Evolutionary conservation across 2,888 invertebrate species (phyloP).

Genomic region (Cryptosula pallasiana): DNA sequence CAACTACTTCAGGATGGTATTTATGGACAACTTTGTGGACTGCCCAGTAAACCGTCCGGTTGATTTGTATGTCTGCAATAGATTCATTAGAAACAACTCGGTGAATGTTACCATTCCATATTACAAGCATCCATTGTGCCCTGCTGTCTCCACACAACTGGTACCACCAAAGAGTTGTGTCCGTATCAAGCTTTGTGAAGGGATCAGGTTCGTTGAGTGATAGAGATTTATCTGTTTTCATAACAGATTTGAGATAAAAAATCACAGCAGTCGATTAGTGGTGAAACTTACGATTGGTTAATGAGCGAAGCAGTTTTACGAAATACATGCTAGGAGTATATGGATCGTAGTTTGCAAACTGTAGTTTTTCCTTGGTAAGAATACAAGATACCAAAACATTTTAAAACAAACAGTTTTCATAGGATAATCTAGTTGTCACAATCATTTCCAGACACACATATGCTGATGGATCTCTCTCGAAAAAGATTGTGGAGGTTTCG

Average conservation of each 20-base stretch:
- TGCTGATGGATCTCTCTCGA: conserved; percentile 8
- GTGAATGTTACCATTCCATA: not conserved
- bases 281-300: too few relatives aligned
- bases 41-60: not conserved
- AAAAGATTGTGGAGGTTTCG: not conserved
- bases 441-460: conserved; percentile 21
- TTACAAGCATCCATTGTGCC: not conserved
- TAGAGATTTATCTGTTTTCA: too few relatives aligned
- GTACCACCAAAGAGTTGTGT: not conserved
- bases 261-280: too few relatives aligned
- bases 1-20: not conserved
- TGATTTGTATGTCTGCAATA: not conserved
- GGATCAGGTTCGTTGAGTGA: too few relatives aligned
- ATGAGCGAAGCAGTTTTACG: too few relatives aligned
- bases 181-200: not conserved
- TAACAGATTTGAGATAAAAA: too few relatives aligned
- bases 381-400: too few relatives aligned
- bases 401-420: too few relatives aligned
- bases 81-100: not conserved
- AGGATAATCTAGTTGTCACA: too few relatives aligned
- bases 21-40: conserved; percentile 18
- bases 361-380: too few relatives aligned
- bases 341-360: too few relatives aligned
- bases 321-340: too few relatives aligned
- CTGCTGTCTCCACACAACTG: not conserved